Conservation (phyloP, 2,888 invertebrate genomes). For the Scrobipalpa atriplicella region DNA sequence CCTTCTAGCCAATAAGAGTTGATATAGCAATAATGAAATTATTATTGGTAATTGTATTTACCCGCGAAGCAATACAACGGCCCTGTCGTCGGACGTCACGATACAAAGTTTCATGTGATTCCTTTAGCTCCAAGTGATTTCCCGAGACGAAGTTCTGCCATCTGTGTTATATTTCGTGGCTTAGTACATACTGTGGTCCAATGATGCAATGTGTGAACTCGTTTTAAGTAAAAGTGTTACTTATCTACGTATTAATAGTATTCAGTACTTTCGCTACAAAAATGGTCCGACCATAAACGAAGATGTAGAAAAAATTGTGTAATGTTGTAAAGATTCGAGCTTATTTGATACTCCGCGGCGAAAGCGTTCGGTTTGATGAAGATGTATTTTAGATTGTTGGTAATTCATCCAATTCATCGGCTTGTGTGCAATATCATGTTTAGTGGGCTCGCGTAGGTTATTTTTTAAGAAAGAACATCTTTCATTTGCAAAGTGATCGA, state of each 20-base stretch:
- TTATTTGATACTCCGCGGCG: conserved; percentile 16
- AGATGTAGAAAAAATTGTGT: conserved; percentile 8
- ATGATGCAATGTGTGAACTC: conserved; percentile 9
- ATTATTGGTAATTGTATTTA: neutral
- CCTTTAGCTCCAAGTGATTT: conserved; percentile 3
- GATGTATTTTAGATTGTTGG: neutral
- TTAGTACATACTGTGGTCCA: conserved; percentile 22
- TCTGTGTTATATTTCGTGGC: conserved; percentile 14
- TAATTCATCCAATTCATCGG: neutral
- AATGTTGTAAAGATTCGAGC: conserved; percentile 12
- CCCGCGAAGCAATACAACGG: neutral
- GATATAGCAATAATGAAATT: neutral
- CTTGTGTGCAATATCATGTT: neutral
- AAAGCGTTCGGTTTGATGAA: neutral
- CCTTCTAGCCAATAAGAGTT: conserved; percentile 7
- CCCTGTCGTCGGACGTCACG: neutral
- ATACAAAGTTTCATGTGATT: conserved; percentile 22
- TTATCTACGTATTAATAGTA: conserved; percentile 15
- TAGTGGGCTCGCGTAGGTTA: neutral
- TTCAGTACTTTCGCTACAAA: conserved; percentile 18
- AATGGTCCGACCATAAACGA: conserved; percentile 19
- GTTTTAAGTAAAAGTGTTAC: conserved; percentile 20
- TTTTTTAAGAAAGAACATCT: neutral
- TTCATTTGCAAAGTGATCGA: neutral
- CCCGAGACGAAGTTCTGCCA: conserved; percentile 4